Percentiles rank a stretch among this genome's conserved stretches.
phyloP scores from a whole-genome alignment of 2,113 vertebrate species.

The Theropithecus gelada region DNA sequence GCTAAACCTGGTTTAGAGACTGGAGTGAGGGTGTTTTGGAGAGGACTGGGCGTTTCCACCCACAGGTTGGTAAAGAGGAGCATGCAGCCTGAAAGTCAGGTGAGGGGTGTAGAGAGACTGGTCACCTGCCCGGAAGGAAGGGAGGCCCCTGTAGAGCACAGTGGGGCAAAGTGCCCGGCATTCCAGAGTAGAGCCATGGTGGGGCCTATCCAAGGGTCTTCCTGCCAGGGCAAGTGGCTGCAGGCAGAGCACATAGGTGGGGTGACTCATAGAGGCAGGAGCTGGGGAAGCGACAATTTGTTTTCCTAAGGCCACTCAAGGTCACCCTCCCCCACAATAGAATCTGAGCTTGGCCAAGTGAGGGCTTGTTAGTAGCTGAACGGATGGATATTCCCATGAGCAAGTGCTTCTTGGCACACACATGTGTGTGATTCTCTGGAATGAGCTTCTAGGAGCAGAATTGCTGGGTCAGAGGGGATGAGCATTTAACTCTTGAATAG shows the following conservation, averaged over 20 bases:
- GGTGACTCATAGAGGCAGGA: not conserved
- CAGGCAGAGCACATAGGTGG: rapidly evolving
- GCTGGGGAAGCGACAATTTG: not conserved
- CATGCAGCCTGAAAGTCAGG: not conserved
- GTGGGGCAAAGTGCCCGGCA: rapidly evolving
- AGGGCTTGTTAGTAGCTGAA: not conserved
- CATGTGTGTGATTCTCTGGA: rapidly evolving
- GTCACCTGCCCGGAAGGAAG: not conserved
- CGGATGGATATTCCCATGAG: rapidly evolving
- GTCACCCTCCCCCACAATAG: not conserved
- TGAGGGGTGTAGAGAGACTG: not conserved
- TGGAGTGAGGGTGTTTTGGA: not conserved
- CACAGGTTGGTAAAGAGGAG: not conserved
- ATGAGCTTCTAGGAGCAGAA: rapidly evolving
- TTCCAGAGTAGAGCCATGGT: rapidly evolving
- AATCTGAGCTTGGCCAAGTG: not conserved
- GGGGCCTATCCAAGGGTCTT: not conserved
- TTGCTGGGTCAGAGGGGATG: too few relatives aligned
- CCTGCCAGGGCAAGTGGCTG: not conserved
- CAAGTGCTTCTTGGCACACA: rapidly evolving
- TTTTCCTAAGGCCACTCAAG: not conserved
- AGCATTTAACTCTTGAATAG: rapidly evolving
- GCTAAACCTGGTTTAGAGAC: not conserved
- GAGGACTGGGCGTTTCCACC: not conserved
- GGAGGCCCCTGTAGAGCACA: rapidly evolving